Percentiles rank a stretch among this genome's conserved stretches.
These are phyloP conservation scores for Eupithecia tripunctaria DNA, from an alignment of 2,888 invertebrate genomes.

Conservation along the genomic window DNA sequence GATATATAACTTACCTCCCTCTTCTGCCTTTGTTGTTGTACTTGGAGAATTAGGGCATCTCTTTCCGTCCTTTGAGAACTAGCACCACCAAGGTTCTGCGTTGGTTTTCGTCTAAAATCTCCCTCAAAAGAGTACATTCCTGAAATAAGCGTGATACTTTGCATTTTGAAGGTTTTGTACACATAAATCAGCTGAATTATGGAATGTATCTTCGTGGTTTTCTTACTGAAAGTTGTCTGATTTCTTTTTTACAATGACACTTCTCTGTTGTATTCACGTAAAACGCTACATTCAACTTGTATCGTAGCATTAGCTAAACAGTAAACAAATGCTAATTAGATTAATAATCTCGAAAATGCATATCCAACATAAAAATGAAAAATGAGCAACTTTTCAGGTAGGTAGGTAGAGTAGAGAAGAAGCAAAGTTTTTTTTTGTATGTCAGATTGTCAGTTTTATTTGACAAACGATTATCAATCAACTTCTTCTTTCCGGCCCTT, in stretches of 20 bases:
- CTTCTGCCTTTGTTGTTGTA: slow-evolving; percentile 93
- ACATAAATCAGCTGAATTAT: slow-evolving; percentile 70
- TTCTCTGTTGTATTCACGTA: neutral
- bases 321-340: neutral
- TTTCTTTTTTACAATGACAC: neutral
- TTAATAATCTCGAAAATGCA: neutral
- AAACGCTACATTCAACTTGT: slow-evolving; percentile 2
- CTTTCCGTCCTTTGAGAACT: slow-evolving; percentile 87
- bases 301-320: neutral
- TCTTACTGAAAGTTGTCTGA: slow-evolving; percentile 10
- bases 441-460: too few species aligned
- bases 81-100: slow-evolving; percentile 95
- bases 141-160: slow-evolving; percentile 45
- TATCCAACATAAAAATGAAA: neutral
- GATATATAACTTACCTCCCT: slow-evolving; percentile 86
- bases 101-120: slow-evolving; percentile 93
- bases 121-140: slow-evolving; percentile 94
- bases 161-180: slow-evolving; percentile 49
- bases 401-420: too few species aligned
- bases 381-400: slow-evolving; percentile 1
- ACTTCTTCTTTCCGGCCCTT: too few species aligned
- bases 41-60: slow-evolving; percentile 90
- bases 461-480: too few species aligned
- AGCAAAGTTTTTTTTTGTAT: neutral
- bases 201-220: slow-evolving; percentile 30